Base-by-base conservation (phyloP, 2,888 invertebrate species). In the Apotomis capreana region DNA sequence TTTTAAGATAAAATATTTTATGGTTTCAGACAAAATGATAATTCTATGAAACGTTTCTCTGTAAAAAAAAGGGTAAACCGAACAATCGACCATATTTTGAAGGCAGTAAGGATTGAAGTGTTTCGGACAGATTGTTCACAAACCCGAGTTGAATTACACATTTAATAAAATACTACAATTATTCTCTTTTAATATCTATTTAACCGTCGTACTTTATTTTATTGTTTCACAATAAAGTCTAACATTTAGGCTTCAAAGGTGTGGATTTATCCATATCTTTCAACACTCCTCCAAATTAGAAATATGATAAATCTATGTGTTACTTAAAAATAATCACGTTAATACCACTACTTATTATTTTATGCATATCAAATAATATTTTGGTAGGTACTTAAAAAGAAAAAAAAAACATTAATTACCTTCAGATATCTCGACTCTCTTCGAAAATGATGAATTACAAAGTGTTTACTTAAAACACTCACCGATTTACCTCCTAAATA, bases 21-120 rank as follows among this genome's bases (percentile, higher is more conserved):
- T 26, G 26, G 26, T 26, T 26, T 26, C 2, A 26, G 26, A 26
- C 2, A 26, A 26, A 26, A 26, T 26, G 26, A 26, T 26, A 26
- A 26, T 26, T 26, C 26, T 26, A 26, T 26, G 26, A 26, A 26
- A 26, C 26, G 26, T 26, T 26, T 26, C 26, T 26, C 26, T 26
- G 26, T 26, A 26, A 26, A 26, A 26, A 26, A 2, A 26, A 26
- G 26, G 26, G 26, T 26, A 26, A 26, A 26, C 26, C 26, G 80
- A 83, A 83, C 80, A 80, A 79, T 78, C 78, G 77, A 49, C 13
- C 74, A 37, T 69, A 62, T 68, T 68, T 46, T 51, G 67, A 62
- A 59, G 57, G 36, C 9, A 60, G 37, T 54, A 55, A 49, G 54
- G 40, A n/a, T 70, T 13, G 37, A 62, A 40, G 9, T n/a, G 26